phyloP scores from a whole-genome alignment of 2,797 vertebrate genomes.

The Acanthurus lineatus region DNA sequence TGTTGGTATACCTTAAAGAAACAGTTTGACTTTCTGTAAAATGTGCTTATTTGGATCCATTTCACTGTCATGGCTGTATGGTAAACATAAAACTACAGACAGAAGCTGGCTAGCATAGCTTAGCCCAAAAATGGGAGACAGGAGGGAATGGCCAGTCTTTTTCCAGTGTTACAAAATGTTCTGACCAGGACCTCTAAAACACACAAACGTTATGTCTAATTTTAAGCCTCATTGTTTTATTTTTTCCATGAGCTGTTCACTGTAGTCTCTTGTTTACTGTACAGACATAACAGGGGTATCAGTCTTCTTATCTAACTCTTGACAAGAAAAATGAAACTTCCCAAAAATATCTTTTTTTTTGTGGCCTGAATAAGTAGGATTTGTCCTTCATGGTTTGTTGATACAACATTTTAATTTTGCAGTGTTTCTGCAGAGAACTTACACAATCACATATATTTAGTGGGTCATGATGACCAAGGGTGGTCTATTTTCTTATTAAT shows the following conservation, averaged over 20 bases:
- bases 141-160: too few relatives aligned
- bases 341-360: too few relatives aligned
- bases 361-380: too few relatives aligned
- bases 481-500: too few relatives aligned
- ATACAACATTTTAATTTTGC: too few relatives aligned
- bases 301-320: background rate
- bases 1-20: background rate
- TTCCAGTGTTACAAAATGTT: background rate
- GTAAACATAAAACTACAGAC: background rate
- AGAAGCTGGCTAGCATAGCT: constrained; percentile 7
- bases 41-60: background rate
- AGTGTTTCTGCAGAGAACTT: too few relatives aligned
- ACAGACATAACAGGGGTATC: background rate
- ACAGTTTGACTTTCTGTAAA: background rate
- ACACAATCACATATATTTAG: too few relatives aligned
- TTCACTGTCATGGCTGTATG: too few relatives aligned
- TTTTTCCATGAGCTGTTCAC: background rate
- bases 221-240: background rate
- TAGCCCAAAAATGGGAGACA: constrained; percentile 1
- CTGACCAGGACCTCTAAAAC: background rate
- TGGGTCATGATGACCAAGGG: too few relatives aligned
- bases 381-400: too few relatives aligned
- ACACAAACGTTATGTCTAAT: too few relatives aligned
- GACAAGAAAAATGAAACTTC: background rate
- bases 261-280: background rate